Percentiles rank a stretch among this genome's conserved stretches.
Evolutionary conservation across 1,140 invertebrate species (phyloP).

Genomic region (Calliphora vicina): DNA sequence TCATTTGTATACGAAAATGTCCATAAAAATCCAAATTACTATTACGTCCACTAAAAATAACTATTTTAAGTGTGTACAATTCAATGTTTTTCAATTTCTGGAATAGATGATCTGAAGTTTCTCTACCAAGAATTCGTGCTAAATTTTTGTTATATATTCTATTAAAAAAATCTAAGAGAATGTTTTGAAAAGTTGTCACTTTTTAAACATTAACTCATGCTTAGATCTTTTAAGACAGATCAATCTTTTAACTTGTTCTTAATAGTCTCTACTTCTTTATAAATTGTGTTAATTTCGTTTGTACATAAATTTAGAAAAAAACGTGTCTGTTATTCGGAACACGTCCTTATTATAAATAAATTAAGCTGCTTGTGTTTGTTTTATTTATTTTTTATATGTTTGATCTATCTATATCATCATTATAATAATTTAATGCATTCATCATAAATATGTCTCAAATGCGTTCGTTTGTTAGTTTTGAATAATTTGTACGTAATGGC

Average conservation of each 20-base stretch:
- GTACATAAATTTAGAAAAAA: not conserved
- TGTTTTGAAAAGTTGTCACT: not conserved
- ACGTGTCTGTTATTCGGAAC: not conserved
- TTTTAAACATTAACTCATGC: not conserved
- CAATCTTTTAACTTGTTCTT: not conserved
- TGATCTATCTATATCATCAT: not conserved
- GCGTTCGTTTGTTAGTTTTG: not conserved
- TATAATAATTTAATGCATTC: not conserved
- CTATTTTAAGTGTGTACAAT: not conserved
- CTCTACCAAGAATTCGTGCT: not conserved
- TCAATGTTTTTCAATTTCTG: not conserved
- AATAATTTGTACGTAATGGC: no score
- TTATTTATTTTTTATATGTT: not conserved
- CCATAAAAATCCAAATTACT: no score
- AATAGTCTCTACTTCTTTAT: not conserved
- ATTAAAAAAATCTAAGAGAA: not conserved
- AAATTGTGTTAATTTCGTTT: not conserved
- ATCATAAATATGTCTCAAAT: not conserved
- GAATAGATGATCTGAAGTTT: not conserved
- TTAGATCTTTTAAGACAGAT: not conserved
- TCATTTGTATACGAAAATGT: no score
- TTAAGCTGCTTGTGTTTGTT: not conserved
- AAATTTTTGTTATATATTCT: not conserved
- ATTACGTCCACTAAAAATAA: no score
- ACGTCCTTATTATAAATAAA: not conserved